Evolutionary conservation across 2,888 invertebrate species (phyloP).

Genomic region (Disparrhopalites patrizii): DNA sequence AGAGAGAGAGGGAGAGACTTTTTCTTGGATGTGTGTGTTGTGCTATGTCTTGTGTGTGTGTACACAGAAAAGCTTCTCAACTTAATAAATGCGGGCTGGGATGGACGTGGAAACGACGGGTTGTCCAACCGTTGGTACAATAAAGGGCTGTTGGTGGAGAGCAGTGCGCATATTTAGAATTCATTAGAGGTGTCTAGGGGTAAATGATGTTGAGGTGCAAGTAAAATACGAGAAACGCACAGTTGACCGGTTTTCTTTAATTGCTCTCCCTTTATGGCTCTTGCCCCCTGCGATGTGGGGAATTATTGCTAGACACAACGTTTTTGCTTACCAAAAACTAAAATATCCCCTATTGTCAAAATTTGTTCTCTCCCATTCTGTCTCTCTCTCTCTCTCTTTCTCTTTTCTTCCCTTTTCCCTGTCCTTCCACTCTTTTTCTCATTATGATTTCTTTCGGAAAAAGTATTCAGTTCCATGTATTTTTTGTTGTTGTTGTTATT

Average conservation of each 20-base stretch:
- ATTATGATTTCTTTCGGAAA: too few species aligned
- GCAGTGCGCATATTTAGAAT: slow-evolving; percentile 40
- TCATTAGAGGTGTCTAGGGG: slow-evolving; percentile 46
- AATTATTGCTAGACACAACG: slow-evolving; percentile 35
- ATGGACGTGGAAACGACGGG: slow-evolving; percentile 26
- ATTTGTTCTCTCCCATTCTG: slow-evolving; percentile 7
- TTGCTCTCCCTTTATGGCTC: slow-evolving; percentile 46
- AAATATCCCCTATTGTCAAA: slow-evolving; percentile 24
- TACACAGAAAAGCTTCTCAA: too few species aligned
- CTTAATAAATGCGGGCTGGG: slow-evolving; percentile 1
- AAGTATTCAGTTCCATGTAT: too few species aligned
- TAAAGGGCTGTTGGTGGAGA: slow-evolving; percentile 25
- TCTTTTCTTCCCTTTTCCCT: too few species aligned
- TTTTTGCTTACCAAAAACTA: slow-evolving; percentile 30
- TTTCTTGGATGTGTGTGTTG: too few species aligned
- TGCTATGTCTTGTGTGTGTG: too few species aligned
- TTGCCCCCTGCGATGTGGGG: slow-evolving; percentile 41
- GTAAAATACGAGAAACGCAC: slow-evolving; percentile 42
- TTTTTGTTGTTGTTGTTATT: too few species aligned
- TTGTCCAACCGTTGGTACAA: slow-evolving; percentile 22
- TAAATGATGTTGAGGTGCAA: slow-evolving; percentile 42
- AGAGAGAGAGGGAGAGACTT: too few species aligned
- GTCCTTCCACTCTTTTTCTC: too few species aligned
- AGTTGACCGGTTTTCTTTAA: slow-evolving; percentile 48
- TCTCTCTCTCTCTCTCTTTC: background rate